Conservation (phyloP, 2,797 vertebrate genomes). For the Taeniopygia guttata region DNA sequence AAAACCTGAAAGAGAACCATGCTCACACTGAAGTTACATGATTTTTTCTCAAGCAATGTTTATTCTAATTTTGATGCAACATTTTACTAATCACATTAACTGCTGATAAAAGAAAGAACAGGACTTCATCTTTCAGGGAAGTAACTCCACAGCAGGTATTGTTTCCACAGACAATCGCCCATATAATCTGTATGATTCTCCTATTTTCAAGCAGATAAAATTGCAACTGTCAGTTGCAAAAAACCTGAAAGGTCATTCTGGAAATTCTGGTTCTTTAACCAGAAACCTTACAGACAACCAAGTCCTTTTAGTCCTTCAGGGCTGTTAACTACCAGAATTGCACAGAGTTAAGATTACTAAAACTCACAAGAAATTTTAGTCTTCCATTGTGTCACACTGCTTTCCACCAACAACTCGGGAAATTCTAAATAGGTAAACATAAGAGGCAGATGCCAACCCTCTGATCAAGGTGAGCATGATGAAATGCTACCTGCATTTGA, state of each 20-base stretch:
- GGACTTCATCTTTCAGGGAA: not conserved
- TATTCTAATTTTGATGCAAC: slow-evolving; percentile 19
- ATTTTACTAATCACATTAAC: slow-evolving; percentile 19
- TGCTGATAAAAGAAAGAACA: slow-evolving; percentile 29
- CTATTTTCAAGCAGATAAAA: not conserved
- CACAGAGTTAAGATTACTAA: not conserved
- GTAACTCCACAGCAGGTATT: slow-evolving; percentile 11
- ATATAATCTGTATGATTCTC: not conserved
- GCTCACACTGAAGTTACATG: slow-evolving; percentile 32
- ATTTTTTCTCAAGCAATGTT: slow-evolving; percentile 48
- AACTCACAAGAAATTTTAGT: not conserved
- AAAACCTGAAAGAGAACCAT: not conserved
- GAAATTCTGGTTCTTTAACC: slow-evolving; percentile 12
- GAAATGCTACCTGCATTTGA: not conserved
- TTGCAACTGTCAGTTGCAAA: not conserved
- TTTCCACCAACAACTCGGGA: not conserved
- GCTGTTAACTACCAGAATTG: not conserved
- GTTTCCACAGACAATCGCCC: not conserved
- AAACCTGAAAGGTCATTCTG: not conserved
- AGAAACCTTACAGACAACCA: not conserved
- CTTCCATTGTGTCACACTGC: not conserved
- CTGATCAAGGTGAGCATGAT: not conserved
- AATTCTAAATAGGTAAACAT: not conserved
- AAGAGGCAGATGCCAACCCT: not conserved
- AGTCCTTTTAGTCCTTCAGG: not conserved